A percentile compares a stretch with the other conserved stretches of the same genome.
phyloP scores from a whole-genome alignment of 2,888 invertebrate species.

The Drosophila putrida region DNA sequence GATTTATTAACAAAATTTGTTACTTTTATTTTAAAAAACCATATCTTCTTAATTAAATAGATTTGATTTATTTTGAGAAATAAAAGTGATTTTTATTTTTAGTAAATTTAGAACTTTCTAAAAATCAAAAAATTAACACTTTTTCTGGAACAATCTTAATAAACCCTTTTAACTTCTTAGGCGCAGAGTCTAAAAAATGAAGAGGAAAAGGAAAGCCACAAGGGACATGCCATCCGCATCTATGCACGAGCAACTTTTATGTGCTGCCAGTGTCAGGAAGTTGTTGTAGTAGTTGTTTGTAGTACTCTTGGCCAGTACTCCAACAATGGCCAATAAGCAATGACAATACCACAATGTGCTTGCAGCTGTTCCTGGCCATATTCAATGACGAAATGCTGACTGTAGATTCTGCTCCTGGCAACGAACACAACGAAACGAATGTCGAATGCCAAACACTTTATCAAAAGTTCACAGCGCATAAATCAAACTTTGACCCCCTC shows the following conservation, averaged over 20 bases:
- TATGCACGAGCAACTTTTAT: conserved; percentile 59
- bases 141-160: too few species aligned
- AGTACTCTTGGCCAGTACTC: conserved; percentile 7
- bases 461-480: conserved; percentile 70
- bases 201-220: conserved; percentile 36
- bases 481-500: conserved; percentile 54
- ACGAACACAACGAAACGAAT: conserved; percentile 4
- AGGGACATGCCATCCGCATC: conserved; percentile 38
- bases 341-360: conserved; percentile 51
- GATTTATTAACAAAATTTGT: too few species aligned
- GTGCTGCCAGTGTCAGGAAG: conserved; percentile 14
- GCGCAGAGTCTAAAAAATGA: neutral
- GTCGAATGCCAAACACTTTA: conserved; percentile 71
- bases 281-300: conserved; percentile 7
- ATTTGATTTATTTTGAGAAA: too few species aligned
- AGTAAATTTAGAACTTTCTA: too few species aligned
- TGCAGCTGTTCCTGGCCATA: conserved; percentile 24
- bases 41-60: too few species aligned
- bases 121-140: too few species aligned
- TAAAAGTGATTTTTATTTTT: too few species aligned
- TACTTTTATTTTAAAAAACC: too few species aligned
- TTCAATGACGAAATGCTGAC: neutral
- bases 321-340: conserved; percentile 67
- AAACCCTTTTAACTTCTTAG: too few species aligned
- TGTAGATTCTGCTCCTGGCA: conserved; percentile 20